These are phyloP conservation scores for Terrapene triunguis DNA, from an alignment of 2,113 vertebrate species.

Conservation along the genomic window DNA sequence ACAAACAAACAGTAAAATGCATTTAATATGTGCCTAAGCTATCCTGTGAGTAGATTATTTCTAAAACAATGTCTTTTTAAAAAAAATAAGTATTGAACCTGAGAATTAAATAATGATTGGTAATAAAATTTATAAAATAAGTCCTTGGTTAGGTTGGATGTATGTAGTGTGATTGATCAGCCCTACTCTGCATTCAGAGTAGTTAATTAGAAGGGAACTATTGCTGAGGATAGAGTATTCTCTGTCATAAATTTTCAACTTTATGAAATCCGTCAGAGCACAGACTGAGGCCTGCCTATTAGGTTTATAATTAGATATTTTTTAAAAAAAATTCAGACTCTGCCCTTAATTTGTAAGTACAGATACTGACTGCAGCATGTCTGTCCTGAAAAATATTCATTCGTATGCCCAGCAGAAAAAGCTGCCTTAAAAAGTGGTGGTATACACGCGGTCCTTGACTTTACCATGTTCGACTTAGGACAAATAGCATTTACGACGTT, in stretches of 20 bases:
- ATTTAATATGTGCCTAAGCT: background rate
- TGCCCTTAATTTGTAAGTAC: background rate
- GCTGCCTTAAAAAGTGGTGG: background rate
- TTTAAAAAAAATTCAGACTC: background rate
- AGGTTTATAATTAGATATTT: background rate
- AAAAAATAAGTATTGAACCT: background rate
- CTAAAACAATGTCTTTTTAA: background rate
- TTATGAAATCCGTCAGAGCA: background rate
- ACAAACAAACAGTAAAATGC: background rate
- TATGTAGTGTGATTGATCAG: background rate
- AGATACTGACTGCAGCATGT: background rate
- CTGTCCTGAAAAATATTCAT: background rate
- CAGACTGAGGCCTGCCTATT: background rate
- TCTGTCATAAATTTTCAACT: background rate
- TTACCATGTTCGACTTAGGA: too few relatives aligned
- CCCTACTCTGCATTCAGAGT: background rate
- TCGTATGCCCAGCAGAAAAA: background rate
- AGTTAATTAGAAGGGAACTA: background rate
- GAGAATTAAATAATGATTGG: background rate
- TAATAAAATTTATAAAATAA: rapidly evolving
- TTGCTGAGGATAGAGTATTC: background rate
- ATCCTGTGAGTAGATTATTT: background rate
- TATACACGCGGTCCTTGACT: too few relatives aligned
- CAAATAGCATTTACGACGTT: too few relatives aligned
- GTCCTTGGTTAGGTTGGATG: background rate